Evolutionary conservation across 2,113 vertebrate genomes (phyloP), one percentile per base, ranked within the genome.

Genomic region (Fukomys damarensis): DNA sequence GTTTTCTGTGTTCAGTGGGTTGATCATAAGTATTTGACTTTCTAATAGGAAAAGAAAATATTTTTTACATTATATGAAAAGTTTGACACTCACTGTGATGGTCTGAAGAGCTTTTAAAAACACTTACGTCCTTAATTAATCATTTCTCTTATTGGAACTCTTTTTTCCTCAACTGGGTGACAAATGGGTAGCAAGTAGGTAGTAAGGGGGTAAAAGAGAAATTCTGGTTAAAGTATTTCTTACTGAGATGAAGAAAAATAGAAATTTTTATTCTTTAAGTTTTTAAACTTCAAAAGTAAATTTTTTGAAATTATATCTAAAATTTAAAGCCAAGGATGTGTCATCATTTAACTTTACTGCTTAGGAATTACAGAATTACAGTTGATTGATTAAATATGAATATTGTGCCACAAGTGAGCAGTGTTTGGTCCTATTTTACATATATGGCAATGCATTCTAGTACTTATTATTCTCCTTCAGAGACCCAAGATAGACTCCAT

Each of bases 401-500:
- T 28, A 82, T 2, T 46, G 11, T 38, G 6, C 13, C 13, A 76
- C 83, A 89, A 70, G 41, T 82, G 84, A 94, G 52, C 24, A 88
- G 20, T 46, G 9, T 81, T 94, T 76, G 41, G 52, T 52, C 91
- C 56, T 85, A 52, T 72, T 93, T 83, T 70, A 88, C 82, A 56
- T 35, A 38, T 3, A 43, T 9, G 17, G n/a, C 49, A 93, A 86
- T 65, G 20, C 43, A 65, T 46, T 91, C 26, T 77, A 84, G 77
- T 65, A 77, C 79, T 87, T 82, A 94, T 92, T 97, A 96, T 97
- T 96, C 95, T 91, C 70, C 74, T 81, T 82, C 89, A 88, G 85
- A 93, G 81, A 88, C 46, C 6, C 81, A 26, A 43, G 46, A 84
- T 28, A 77, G 87, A 68, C 92, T 94, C 80, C 86, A 94, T 32